These are phyloP conservation scores for Cosmopolites sordidus DNA, from an alignment of 2,888 invertebrate species.

Conservation along the genomic window DNA sequence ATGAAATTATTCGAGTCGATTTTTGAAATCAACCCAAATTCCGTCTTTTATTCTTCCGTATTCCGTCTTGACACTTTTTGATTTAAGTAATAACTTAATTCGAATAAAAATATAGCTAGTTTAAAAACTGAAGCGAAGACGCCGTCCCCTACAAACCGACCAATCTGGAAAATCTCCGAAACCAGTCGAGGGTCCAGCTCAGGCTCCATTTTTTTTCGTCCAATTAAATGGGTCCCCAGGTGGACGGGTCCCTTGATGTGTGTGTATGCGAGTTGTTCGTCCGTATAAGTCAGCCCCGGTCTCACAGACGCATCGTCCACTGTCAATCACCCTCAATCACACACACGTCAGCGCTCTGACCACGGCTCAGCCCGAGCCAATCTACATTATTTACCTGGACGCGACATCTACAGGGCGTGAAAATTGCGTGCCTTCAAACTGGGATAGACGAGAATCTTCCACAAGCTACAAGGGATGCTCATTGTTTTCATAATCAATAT, in stretches of 20 bases:
- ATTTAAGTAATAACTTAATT: too few species aligned
- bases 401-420: slow-evolving; percentile 2
- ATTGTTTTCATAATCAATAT: too few species aligned
- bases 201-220: neutral
- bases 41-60: too few species aligned
- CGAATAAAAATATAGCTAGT: neutral
- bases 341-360: slow-evolving; percentile 39
- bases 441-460: too few species aligned
- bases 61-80: too few species aligned
- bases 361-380: slow-evolving; percentile 17
- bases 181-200: too few species aligned
- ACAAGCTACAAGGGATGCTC: too few species aligned
- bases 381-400: slow-evolving; percentile 25
- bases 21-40: too few species aligned
- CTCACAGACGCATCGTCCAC: slow-evolving; percentile 39
- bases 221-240: slow-evolving; percentile 1
- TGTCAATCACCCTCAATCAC: slow-evolving; percentile 48
- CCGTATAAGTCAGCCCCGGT: slow-evolving; percentile 28
- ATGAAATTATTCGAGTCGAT: too few species aligned
- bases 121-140: too few species aligned
- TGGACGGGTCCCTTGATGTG: neutral
- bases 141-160: too few species aligned
- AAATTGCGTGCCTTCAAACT: neutral
- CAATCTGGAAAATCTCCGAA: too few species aligned
- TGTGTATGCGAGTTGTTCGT: neutral